Conservation (phyloP, 2,113 vertebrate genomes). For the Amphiprion ocellaris region DNA sequence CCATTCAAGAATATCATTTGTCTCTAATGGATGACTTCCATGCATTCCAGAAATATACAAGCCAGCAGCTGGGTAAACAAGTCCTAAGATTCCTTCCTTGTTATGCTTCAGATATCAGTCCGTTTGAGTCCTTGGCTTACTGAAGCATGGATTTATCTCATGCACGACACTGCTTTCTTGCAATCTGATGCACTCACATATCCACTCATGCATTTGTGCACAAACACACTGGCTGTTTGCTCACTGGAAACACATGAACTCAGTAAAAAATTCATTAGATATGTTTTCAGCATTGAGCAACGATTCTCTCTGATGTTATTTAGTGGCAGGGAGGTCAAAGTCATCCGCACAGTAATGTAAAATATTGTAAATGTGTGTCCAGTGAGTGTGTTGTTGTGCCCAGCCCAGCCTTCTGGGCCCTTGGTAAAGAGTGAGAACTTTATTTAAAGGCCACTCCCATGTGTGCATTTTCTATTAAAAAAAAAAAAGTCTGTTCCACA, state of each 20-base stretch:
- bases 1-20: neutral
- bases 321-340: neutral
- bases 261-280: neutral
- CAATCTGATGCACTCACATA: neutral
- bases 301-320: constrained; percentile 2
- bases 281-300: neutral
- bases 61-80: constrained; percentile 38
- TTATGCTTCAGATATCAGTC: constrained; percentile 24
- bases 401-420: constrained; percentile 22
- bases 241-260: neutral
- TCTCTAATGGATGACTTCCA: constrained; percentile 12
- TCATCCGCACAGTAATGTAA: neutral
- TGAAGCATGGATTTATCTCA: constrained; percentile 13
- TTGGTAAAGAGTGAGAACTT: constrained; percentile 39
- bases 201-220: neutral
- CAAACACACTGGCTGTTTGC: neutral
- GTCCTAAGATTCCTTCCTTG: constrained; percentile 7
- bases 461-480: constrained; percentile 52
- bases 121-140: neutral
- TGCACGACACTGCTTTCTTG: neutral
- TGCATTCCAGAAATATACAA: constrained; percentile 42
- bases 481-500: constrained; percentile 13
- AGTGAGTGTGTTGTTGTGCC: constrained; percentile 18
- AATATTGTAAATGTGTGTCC: constrained; percentile 13
- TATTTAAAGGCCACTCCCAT: constrained; percentile 53